Percentiles rank a stretch among this genome's conserved stretches.
phyloP scores from a whole-genome alignment of 2,888 invertebrate genomes.

The Dyspetes luteomarginatus region DNA sequence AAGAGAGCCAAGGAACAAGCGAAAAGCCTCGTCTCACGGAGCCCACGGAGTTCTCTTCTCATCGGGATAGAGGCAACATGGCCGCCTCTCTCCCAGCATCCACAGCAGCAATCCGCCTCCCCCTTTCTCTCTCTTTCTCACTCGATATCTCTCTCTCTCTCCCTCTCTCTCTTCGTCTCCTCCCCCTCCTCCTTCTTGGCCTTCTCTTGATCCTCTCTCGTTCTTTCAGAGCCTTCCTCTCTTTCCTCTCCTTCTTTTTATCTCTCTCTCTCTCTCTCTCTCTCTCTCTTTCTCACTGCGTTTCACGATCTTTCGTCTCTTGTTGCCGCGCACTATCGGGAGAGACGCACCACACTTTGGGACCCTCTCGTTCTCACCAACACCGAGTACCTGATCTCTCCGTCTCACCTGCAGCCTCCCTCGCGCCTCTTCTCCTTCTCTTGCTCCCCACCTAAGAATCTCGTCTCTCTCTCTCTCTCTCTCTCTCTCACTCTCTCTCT shows the following conservation, averaged over 20 bases:
- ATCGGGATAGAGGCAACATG: conserved; percentile 88
- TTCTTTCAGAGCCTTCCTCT: conserved; percentile 64
- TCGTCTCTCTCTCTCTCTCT: conserved; percentile 55
- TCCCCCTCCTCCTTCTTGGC: conserved; percentile 43
- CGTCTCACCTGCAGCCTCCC: conserved; percentile 66
- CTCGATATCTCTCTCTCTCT: conserved; percentile 16
- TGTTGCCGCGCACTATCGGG: conserved; percentile 21
- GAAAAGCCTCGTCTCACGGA: conserved; percentile 75
- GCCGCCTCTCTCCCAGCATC: conserved; percentile 87
- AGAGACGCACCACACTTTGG: conserved; percentile 32
- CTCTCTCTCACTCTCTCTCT: conserved; percentile 18
- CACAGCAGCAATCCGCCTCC: conserved; percentile 80
- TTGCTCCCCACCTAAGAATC: conserved; percentile 34
- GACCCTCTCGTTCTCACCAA: conserved; percentile 59
- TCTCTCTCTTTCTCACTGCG: conserved; percentile 17
- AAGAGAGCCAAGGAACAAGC: conserved; percentile 67
- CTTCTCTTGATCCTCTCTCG: conserved; percentile 63
- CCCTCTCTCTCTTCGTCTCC: conserved; percentile 74
- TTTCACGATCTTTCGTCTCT: conserved; percentile 37
- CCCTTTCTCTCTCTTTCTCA: conserved; percentile 73
- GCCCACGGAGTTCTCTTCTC: conserved; percentile 77
- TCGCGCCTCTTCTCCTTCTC: conserved; percentile 61
- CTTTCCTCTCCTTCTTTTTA: conserved; percentile 38
- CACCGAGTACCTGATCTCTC: conserved; percentile 59
- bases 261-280: conserved; percentile 67